These are phyloP conservation scores for Limenitis camilla DNA, from an alignment of 2,888 invertebrate genomes.

Conservation along the genomic window DNA sequence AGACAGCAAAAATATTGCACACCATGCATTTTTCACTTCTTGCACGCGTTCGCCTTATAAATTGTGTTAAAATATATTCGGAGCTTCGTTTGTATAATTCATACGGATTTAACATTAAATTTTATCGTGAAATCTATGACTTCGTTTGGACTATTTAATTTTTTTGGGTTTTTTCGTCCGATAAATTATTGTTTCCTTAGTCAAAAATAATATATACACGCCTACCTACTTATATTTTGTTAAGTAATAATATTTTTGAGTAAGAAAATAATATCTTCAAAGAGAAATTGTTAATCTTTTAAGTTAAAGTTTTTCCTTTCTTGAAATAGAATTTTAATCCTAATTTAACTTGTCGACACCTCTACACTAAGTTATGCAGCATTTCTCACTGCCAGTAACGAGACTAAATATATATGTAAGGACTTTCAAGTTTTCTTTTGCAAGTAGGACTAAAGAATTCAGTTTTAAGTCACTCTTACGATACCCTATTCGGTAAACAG, in stretches of 20 bases:
- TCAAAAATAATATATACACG: too few relatives aligned
- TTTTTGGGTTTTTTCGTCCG: neutral
- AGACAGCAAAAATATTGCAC: constrained; percentile 38
- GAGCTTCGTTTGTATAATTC: constrained; percentile 12
- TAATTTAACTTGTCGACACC: constrained; percentile 48
- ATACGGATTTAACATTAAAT: constrained; percentile 5
- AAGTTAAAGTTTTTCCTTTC: too few relatives aligned
- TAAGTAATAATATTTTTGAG: too few relatives aligned
- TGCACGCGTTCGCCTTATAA: constrained; percentile 16
- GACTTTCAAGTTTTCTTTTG: constrained; percentile 43
- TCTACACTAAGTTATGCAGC: constrained; percentile 39
- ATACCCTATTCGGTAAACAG: constrained; percentile 46
- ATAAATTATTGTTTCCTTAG: neutral
- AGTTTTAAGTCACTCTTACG: constrained; percentile 52
- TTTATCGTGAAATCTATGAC: constrained; percentile 15
- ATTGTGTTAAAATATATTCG: constrained; percentile 18
- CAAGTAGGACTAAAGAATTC: constrained; percentile 41
- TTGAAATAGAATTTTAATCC: constrained; percentile 33
- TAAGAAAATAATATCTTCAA: too few relatives aligned
- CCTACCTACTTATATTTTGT: too few relatives aligned
- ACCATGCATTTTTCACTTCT: constrained; percentile 17
- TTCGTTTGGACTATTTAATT: constrained; percentile 5
- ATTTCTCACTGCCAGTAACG: constrained; percentile 45
- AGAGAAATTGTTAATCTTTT: too few relatives aligned
- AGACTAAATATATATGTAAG: constrained; percentile 38